Percentiles rank a stretch among this genome's conserved stretches.
phyloP scores from a whole-genome alignment of 2,113 vertebrate species.

The Hyaena hyaena region DNA sequence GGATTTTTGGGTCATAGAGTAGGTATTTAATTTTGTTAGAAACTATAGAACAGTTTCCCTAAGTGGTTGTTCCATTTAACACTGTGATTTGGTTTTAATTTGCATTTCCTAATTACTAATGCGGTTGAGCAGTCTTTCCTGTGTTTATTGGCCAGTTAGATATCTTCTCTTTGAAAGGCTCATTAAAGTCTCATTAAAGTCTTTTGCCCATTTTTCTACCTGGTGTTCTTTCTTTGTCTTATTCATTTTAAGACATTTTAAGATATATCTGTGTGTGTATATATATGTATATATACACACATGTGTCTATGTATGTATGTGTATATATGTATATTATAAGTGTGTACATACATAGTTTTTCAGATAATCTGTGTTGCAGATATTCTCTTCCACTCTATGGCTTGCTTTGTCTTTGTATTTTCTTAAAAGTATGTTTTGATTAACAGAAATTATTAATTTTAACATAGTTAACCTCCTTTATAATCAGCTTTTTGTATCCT shows the following conservation, averaged over 20 bases:
- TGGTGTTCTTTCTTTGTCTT: not conserved
- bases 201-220: not conserved
- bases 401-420: constrained; percentile 22
- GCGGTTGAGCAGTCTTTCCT: not conserved
- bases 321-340: not conserved
- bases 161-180: constrained; percentile 23
- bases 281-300: not conserved
- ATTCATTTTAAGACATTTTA: not conserved
- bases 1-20: constrained; percentile 34
- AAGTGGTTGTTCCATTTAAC: constrained; percentile 50
- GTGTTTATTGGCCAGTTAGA: not conserved
- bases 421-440: not conserved
- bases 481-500: constrained; percentile 14
- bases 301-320: not conserved
- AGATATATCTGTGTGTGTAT: not conserved
- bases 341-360: not conserved
- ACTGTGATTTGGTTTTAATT: constrained; percentile 47
- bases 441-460: constrained; percentile 23
- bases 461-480: constrained; percentile 37
- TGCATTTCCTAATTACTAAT: constrained; percentile 40
- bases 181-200: not conserved
- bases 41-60: constrained; percentile 29
- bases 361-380: not conserved
- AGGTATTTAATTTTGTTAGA: constrained; percentile 28
- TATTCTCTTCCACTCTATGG: not conserved